Conservation (phyloP, 2,113 vertebrate genomes). For the Symphodus melops region DNA sequence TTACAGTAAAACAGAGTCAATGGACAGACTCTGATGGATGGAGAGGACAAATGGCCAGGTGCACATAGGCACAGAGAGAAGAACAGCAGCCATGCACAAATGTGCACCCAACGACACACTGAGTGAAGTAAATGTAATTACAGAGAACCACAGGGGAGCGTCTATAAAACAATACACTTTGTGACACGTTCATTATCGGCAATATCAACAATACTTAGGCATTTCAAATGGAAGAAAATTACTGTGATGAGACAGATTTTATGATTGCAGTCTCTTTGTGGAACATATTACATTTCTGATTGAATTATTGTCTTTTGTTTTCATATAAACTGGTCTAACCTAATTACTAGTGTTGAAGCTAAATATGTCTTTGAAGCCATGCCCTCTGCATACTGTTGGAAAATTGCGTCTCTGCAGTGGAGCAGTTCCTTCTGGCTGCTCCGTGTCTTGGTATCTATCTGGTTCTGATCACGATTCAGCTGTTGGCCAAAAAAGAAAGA, state of each 20-base stretch:
- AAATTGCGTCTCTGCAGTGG: conserved; percentile 55
- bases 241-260: conserved; percentile 29
- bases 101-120: conserved; percentile 6
- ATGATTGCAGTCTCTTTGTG: conserved; percentile 32
- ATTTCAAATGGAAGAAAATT: conserved; percentile 55
- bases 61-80: conserved; percentile 18
- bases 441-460: conserved; percentile 27
- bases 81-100: conserved; percentile 5
- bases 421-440: conserved; percentile 38
- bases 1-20: conserved; percentile 9
- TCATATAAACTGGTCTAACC: conserved; percentile 36
- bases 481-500: conserved; percentile 70
- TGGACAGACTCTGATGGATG: conserved; percentile 2
- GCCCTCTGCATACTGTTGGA: conserved; percentile 56
- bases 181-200: conserved; percentile 46
- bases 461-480: conserved; percentile 69
- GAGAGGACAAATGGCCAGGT: conserved; percentile 8
- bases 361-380: conserved; percentile 63
- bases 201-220: conserved; percentile 50
- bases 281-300: conserved; percentile 38
- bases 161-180: conserved; percentile 36
- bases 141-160: conserved; percentile 36
- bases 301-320: conserved; percentile 58
- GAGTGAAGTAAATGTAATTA: conserved; percentile 52
- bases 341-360: conserved; percentile 60